phyloP scores from a whole-genome alignment of 2,888 invertebrate genomes.

The Noctua pronuba region DNA sequence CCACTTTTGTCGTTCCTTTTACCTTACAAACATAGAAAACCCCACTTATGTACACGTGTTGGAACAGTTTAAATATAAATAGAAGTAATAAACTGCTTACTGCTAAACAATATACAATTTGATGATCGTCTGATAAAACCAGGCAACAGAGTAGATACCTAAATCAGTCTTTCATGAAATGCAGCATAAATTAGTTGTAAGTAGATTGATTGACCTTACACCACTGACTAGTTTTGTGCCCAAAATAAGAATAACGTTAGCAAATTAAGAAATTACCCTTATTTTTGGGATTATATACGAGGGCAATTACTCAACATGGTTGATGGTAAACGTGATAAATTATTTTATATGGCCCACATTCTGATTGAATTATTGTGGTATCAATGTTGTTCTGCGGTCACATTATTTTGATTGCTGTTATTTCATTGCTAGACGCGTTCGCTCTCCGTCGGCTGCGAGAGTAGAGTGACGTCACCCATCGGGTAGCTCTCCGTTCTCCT shows the following conservation, averaged over 20 bases:
- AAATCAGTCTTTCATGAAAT: conserved; percentile 62
- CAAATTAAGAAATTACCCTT: conserved; percentile 30
- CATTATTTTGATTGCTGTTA: conserved; percentile 35
- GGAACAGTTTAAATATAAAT: neutral
- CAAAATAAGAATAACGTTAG: conserved; percentile 27
- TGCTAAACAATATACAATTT: conserved; percentile 25
- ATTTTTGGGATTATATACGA: conserved; percentile 27
- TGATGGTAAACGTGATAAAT: conserved; percentile 32
- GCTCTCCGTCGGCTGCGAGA: conserved; percentile 91
- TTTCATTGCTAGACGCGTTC: conserved; percentile 82
- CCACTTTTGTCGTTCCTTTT: neutral
- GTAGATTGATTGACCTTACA: conserved; percentile 17
- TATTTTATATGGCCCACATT: conserved; percentile 28
- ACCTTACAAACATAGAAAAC: neutral
- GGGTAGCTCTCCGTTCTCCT: conserved; percentile 89
- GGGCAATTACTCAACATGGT: conserved; percentile 40
- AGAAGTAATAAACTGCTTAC: conserved; percentile 10
- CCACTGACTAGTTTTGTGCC: conserved; percentile 34
- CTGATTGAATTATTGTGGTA: conserved; percentile 40
- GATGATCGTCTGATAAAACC: conserved; percentile 26
- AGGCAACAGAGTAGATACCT: conserved; percentile 42
- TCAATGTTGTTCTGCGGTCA: conserved; percentile 36
- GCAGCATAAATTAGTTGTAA: conserved; percentile 28
- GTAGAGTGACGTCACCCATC: conserved; percentile 91
- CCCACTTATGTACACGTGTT: neutral